Conservation (phyloP, 2,797 vertebrate species). For the Thamnophis elegans region DNA sequence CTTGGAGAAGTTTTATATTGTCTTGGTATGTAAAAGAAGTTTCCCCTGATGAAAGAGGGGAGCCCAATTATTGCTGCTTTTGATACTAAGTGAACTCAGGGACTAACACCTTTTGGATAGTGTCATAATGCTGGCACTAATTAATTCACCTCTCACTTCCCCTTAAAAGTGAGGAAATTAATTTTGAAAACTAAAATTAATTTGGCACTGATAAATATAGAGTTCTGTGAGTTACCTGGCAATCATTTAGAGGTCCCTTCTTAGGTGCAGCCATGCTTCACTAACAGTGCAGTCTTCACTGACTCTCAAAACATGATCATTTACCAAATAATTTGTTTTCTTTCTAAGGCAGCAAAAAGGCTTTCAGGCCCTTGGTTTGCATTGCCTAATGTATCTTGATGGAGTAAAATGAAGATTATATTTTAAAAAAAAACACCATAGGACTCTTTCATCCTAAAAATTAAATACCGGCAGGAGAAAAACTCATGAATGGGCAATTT, state of each 20-base stretch:
- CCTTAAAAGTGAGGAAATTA: slow-evolving; percentile 64
- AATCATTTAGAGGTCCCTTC: slow-evolving; percentile 53
- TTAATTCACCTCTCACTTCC: slow-evolving; percentile 72
- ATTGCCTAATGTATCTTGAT: slow-evolving; percentile 13
- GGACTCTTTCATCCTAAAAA: not conserved
- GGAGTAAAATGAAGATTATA: not conserved
- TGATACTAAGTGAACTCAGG: slow-evolving; percentile 62
- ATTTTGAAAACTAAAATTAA: slow-evolving; percentile 67
- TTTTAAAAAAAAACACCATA: not conserved
- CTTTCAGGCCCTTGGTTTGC: slow-evolving; percentile 10
- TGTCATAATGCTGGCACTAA: slow-evolving; percentile 54
- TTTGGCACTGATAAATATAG: slow-evolving; percentile 59
- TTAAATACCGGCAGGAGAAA: not conserved
- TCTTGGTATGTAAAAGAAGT: slow-evolving; percentile 74
- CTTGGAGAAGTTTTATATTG: slow-evolving; percentile 68
- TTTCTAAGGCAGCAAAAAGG: not conserved
- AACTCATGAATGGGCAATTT: not conserved
- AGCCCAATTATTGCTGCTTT: slow-evolving; percentile 65
- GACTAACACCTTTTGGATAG: slow-evolving; percentile 54
- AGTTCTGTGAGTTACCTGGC: slow-evolving; percentile 60
- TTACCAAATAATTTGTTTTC: slow-evolving; percentile 15
- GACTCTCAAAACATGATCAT: slow-evolving; percentile 21
- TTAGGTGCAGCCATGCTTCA: slow-evolving; percentile 13
- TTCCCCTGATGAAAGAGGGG: slow-evolving; percentile 64
- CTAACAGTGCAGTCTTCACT: not conserved